phyloP scores from a whole-genome alignment of 2,113 vertebrate genomes.

The Camelus bactrianus region DNA sequence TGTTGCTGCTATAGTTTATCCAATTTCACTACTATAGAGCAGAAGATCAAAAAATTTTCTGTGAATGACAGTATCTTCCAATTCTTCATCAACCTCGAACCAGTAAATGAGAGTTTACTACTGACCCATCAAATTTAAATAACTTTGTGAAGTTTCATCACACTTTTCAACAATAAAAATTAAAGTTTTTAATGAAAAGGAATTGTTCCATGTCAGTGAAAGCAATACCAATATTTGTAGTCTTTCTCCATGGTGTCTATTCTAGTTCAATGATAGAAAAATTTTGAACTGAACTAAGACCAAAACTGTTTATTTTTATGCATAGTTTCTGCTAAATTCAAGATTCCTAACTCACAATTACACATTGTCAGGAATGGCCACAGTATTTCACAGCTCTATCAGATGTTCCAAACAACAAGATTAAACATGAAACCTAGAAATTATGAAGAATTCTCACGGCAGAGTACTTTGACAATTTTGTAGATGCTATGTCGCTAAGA shows the following conservation, averaged over 20 bases:
- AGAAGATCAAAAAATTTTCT: not conserved
- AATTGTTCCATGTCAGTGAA: not conserved
- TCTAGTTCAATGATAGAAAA: not conserved
- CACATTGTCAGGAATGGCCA: not conserved
- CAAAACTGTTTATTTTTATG: not conserved
- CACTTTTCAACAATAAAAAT: conserved; percentile 30
- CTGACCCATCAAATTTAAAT: not conserved
- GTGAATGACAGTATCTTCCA: not conserved
- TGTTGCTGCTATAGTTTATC: not conserved
- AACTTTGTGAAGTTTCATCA: not conserved
- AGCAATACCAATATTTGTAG: not conserved
- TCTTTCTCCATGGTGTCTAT: not conserved
- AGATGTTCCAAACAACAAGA: not conserved
- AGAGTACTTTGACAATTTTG: not conserved
- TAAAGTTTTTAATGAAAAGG: not conserved
- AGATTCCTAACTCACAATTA: not conserved
- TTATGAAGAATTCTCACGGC: not conserved
- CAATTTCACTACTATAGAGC: not conserved
- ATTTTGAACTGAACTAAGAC: not conserved
- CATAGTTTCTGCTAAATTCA: not conserved
- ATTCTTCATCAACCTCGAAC: not conserved
- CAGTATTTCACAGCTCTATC: not conserved
- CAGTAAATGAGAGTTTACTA: not conserved
- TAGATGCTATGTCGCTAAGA: conserved; percentile 4
- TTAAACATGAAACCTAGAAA: conserved; percentile 30